phyloP scores from a whole-genome alignment of 2,113 vertebrate species.

The Taurulus bubalis region DNA sequence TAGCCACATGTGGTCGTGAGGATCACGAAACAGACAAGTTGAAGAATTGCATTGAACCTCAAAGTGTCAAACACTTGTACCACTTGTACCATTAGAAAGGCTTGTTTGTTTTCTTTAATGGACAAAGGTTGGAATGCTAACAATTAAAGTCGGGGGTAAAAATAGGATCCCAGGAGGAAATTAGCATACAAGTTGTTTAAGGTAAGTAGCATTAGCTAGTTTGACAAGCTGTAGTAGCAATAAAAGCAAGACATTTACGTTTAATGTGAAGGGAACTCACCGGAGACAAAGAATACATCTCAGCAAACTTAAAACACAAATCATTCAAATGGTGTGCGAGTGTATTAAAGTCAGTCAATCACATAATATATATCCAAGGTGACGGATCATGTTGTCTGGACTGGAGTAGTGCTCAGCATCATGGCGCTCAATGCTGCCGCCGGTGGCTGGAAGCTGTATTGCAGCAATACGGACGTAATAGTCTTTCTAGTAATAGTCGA shows the following conservation, averaged over 20 bases:
- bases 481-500: too few relatives aligned
- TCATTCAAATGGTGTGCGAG: too few relatives aligned
- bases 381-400: rapidly evolving
- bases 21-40: too few relatives aligned
- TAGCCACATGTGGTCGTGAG: too few relatives aligned
- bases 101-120: background rate
- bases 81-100: background rate
- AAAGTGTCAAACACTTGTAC: too few relatives aligned
- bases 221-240: background rate
- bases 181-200: background rate
- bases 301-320: background rate
- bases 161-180: background rate
- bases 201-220: too few relatives aligned
- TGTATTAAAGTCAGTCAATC: background rate
- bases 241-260: background rate
- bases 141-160: background rate
- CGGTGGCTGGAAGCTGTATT: constrained; percentile 5
- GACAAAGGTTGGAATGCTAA: too few relatives aligned
- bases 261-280: constrained; percentile 1
- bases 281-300: background rate
- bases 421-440: constrained; percentile 13
- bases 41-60: too few relatives aligned
- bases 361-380: too few relatives aligned
- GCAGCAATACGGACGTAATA: background rate
- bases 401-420: background rate